These are phyloP conservation scores for Drosophila serrata DNA, from an alignment of 1,140 invertebrate genomes.

Conservation along the genomic window DNA sequence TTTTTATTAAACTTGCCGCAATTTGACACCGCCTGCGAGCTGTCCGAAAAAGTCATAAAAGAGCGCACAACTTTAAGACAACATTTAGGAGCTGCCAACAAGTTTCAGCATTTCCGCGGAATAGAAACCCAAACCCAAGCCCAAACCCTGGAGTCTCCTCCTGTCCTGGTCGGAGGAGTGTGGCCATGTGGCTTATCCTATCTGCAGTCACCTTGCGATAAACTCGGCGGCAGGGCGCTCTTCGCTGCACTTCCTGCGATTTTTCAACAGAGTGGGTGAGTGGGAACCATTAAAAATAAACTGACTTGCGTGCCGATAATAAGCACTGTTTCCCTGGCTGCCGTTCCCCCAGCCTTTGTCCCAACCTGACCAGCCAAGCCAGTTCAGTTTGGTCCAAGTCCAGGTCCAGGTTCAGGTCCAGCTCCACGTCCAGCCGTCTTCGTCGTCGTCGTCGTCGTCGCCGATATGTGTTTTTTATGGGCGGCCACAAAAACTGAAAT, in stretches of 20 bases:
- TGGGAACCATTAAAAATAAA: constrained; percentile 85
- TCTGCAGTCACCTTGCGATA: constrained; percentile 75
- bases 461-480: constrained; percentile 83
- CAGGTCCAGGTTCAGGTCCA: constrained; percentile 21
- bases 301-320: constrained; percentile 85
- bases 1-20: constrained; percentile 34
- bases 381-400: constrained; percentile 18
- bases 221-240: constrained; percentile 51
- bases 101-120: constrained; percentile 77
- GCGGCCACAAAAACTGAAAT: constrained; percentile 83
- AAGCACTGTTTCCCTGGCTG: constrained; percentile 53
- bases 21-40: constrained; percentile 35
- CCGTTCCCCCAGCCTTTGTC: neutral
- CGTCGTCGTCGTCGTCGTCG: constrained; percentile 41
- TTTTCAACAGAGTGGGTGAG: constrained; percentile 71
- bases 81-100: constrained; percentile 73
- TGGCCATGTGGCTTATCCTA: constrained; percentile 43
- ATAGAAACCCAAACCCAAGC: constrained; percentile 43
- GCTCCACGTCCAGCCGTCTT: constrained; percentile 40
- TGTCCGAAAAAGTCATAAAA: constrained; percentile 61
- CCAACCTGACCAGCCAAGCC: constrained; percentile 17
- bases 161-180: constrained; percentile 4
- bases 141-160: neutral
- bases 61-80: constrained; percentile 66
- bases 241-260: constrained; percentile 56